A percentile compares a stretch with the other conserved stretches of the same genome.
These are phyloP conservation scores for Heterocephalus glaber DNA, from an alignment of 2,113 vertebrate genomes.

Conservation along the genomic window DNA sequence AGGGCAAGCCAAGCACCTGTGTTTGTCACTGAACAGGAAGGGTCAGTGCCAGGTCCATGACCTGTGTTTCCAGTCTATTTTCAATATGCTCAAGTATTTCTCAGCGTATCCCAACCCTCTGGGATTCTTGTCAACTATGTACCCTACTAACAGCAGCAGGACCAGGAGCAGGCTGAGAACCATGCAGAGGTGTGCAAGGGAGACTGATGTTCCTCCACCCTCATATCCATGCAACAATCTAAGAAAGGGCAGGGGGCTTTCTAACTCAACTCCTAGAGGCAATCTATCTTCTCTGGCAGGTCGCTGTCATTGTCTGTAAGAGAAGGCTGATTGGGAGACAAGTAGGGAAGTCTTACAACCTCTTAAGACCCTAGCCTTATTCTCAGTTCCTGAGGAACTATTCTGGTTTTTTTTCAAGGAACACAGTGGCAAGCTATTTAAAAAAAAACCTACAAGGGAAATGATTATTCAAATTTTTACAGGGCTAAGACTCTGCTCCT, in stretches of 20 bases:
- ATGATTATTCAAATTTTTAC: background rate
- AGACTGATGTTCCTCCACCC: slow-evolving; percentile 95
- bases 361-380: background rate
- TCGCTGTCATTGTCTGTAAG: background rate
- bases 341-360: background rate
- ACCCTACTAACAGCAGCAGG: slow-evolving; percentile 90
- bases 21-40: slow-evolving; percentile 93
- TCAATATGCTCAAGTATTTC: slow-evolving; percentile 96
- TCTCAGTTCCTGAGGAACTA: background rate
- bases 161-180: slow-evolving; percentile 94
- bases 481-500: background rate
- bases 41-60: slow-evolving; percentile 95
- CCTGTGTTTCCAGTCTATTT: slow-evolving; percentile 97
- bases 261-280: background rate
- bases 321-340: background rate
- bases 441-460: background rate
- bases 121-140: slow-evolving; percentile 95
- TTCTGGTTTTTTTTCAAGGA: background rate
- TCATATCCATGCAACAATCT: slow-evolving; percentile 87
- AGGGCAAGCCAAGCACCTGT: slow-evolving; percentile 96
- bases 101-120: slow-evolving; percentile 93
- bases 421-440: background rate
- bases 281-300: background rate
- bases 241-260: background rate
- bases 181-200: slow-evolving; percentile 93